Percentiles rank a stretch among this genome's conserved stretches.
Evolutionary conservation across 1,140 invertebrate genomes (phyloP).

Genomic region (Temnothorax nylanderi): DNA sequence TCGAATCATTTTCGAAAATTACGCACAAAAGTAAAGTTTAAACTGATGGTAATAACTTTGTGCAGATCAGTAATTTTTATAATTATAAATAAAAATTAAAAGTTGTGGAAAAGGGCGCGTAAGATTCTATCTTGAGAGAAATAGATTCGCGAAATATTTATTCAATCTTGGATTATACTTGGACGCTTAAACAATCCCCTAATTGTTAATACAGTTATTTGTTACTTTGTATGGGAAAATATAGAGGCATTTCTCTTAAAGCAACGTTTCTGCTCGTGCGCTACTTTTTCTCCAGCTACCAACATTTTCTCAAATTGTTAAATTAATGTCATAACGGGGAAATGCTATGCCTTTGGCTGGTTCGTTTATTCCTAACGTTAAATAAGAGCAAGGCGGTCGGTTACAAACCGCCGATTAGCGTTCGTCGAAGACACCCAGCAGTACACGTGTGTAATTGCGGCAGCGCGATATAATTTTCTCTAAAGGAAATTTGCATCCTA

Average conservation of each 20-base stretch:
- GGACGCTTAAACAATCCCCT: background rate
- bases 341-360: background rate
- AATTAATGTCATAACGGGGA: conserved; percentile 16
- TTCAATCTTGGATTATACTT: background rate
- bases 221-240: background rate
- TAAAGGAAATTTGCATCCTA: conserved; percentile 55
- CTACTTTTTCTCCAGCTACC: background rate
- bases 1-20: background rate
- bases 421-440: conserved; percentile 16
- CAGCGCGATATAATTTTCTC: conserved; percentile 46
- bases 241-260: background rate
- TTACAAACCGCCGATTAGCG: background rate
- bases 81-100: background rate
- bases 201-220: background rate
- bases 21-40: background rate
- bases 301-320: background rate
- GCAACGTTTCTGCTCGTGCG: background rate
- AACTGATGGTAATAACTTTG: background rate
- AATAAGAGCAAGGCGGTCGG: background rate
- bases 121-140: too few relatives aligned
- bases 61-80: background rate
- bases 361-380: conserved; percentile 16
- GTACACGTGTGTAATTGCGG: background rate
- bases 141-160: background rate
- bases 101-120: background rate